Conservation (phyloP, 2,888 invertebrate genomes). For the Philhelius pedissequus region DNA sequence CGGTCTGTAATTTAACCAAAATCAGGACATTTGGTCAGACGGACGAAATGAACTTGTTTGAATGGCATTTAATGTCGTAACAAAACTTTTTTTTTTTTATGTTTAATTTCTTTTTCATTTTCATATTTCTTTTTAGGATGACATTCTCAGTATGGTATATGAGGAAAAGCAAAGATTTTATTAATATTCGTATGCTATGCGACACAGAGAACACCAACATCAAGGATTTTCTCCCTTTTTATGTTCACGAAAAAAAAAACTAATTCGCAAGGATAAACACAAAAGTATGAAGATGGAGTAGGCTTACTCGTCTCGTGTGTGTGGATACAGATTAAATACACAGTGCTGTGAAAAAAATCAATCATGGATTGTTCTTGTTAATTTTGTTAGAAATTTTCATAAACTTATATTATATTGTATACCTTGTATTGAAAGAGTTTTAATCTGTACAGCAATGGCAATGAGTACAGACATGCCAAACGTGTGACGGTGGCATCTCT, state of each 20-base stretch:
- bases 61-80: constrained; percentile 32
- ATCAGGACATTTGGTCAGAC: constrained; percentile 45
- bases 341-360: not conserved
- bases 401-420: too few species aligned
- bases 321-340: constrained; percentile 38
- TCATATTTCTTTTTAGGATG: not conserved
- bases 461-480: too few species aligned
- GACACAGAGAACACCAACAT: not conserved
- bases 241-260: constrained; percentile 10
- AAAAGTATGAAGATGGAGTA: constrained; percentile 35
- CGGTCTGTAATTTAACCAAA: not conserved
- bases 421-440: too few species aligned
- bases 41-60: constrained; percentile 43
- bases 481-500: too few species aligned
- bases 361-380: too few species aligned
- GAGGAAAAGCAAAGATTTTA: constrained; percentile 4
- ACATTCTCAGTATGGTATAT: not conserved
- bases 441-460: too few species aligned
- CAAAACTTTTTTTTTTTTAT: constrained; percentile 18
- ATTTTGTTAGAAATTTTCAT: too few species aligned
- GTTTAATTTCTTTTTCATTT: constrained; percentile 9
- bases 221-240: not conserved
- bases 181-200: constrained; percentile 52
- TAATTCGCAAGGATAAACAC: constrained; percentile 62
- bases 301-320: constrained; percentile 36